Evolutionary conservation across 2,113 vertebrate species (phyloP), one percentile per base, ranked within the genome.

Genomic region (Mesembrinibis cayennensis): DNA sequence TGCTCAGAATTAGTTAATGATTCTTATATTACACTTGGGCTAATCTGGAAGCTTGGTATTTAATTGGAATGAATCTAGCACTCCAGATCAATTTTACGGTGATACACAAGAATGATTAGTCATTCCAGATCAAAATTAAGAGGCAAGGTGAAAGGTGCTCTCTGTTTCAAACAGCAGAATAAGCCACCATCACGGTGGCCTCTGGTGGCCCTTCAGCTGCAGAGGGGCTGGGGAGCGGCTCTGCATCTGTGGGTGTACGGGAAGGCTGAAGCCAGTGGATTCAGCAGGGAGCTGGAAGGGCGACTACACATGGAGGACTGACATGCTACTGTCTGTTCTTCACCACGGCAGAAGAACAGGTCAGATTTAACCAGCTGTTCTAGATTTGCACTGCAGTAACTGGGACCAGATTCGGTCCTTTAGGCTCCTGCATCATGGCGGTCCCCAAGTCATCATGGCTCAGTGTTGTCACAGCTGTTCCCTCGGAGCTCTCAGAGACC

Each of bases 201-300:
- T 58, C 42, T 34, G 22, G 40, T 49, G 71, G 30, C 40, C 45
- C 80, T 80, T 59, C 30, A 49, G 52, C 52, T 56, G 62, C 61
- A 59, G 52, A 67, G 61, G 38, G n/a, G 42, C 45, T 71, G 82
- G 49, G 56, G 14, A 16, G 32, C 30, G 74, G 87, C 44, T 22
- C 69, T 30, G 78, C 11, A 3, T 2, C 8, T 18, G 76, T 3
- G 12, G 42, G 29, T 5, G 0, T 6, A 2, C 5, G 30, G 52
- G 44, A 53, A 67, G 16, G 40, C 34, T 71, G 26, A 56, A 23
- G 9, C 52, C 16, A 3, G 36, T 1, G 4, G 16, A 9, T 15
- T 16, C 59, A 36, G 34, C 23, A 22, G 10, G 15, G 61, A 82
- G 52, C 15, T 20, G 45, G n/a, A 56, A n/a, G 27, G 40, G 25